These are phyloP conservation scores for Horisme vitalbata DNA, from an alignment of 2,888 invertebrate genomes.

Conservation along the genomic window DNA sequence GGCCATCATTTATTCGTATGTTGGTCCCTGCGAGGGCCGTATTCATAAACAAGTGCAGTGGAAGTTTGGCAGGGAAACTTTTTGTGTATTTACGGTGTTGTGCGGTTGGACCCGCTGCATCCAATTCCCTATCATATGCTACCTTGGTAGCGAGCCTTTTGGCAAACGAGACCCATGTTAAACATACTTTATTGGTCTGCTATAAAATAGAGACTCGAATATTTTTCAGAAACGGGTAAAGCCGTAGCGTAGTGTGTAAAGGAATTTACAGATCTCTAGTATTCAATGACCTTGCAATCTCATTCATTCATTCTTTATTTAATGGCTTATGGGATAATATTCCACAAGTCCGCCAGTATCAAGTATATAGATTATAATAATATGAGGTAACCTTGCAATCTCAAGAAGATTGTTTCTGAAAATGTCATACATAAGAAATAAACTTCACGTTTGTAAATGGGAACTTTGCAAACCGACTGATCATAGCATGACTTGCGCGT, in stretches of 20 bases:
- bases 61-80: constrained; percentile 72
- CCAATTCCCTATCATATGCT: constrained; percentile 47
- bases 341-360: too few species aligned
- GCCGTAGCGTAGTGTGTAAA: not conserved
- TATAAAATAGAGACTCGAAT: constrained; percentile 17
- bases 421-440: too few species aligned
- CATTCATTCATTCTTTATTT: too few species aligned
- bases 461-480: too few species aligned
- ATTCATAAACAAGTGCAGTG: constrained; percentile 72
- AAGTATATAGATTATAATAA: too few species aligned
- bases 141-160: constrained; percentile 42
- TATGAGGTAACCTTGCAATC: too few species aligned
- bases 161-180: constrained; percentile 55
- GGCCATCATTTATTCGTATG: constrained; percentile 53
- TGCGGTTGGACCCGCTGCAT: constrained; percentile 48
- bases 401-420: too few species aligned
- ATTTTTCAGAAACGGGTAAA: constrained; percentile 8
- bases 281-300: too few species aligned
- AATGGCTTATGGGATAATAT: too few species aligned
- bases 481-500: too few species aligned
- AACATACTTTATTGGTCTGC: constrained; percentile 39
- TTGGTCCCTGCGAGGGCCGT: constrained; percentile 53
- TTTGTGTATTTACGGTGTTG: constrained; percentile 69
- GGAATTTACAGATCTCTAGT: too few species aligned
- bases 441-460: too few species aligned